Evolutionary conservation across 2,113 vertebrate species (phyloP), one percentile per base, ranked within the genome.

Genomic region (Pogona vitticeps): DNA sequence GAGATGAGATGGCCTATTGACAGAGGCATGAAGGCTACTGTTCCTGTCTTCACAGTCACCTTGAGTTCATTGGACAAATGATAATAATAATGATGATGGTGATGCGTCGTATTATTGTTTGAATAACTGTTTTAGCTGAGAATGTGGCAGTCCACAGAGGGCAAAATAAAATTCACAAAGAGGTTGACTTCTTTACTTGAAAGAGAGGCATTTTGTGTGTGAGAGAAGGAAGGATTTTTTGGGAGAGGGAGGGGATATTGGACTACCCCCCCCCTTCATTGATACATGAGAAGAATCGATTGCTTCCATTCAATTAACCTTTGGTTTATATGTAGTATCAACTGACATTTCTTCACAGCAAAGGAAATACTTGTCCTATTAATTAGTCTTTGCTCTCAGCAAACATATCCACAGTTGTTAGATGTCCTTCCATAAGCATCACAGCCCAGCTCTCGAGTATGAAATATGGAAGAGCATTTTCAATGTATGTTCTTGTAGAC

Each of bases 331-430:
- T 72, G 28, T 36, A 59, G 84, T 67, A 38, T 70, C 52, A 18
- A 31, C 13, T 58, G 40, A 0, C 82, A 76, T 21, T 1, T 82
- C 63, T 63, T 82, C 81, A 31, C 46, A 73, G 38, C 80, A 59
- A 6, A 83, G 46, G 40, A 12, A 75, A 17, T 36, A 20, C 23
- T 81, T 86, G 70, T 75, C 52, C 78, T 75, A 17, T 81, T 81
- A 86, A 80, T 84, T 84, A 85, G 76, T 59, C 13, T 88, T 65
- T 88, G 82, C 83, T 67, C 31, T 40, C 71, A 75, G 71, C 76
- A 85, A 85, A 76, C 77, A 68, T 14, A 28, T 85, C 61, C 40
- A 68, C 23, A 80, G 33, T 85, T 61, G 61, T 80, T 85, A 78
- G 63, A 75, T 85, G 40, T 58, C 40, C 67, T 75, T 80, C 58